Evolutionary conservation across 2,113 vertebrate species (phyloP).

Genomic region (Phainopepla nitens): DNA sequence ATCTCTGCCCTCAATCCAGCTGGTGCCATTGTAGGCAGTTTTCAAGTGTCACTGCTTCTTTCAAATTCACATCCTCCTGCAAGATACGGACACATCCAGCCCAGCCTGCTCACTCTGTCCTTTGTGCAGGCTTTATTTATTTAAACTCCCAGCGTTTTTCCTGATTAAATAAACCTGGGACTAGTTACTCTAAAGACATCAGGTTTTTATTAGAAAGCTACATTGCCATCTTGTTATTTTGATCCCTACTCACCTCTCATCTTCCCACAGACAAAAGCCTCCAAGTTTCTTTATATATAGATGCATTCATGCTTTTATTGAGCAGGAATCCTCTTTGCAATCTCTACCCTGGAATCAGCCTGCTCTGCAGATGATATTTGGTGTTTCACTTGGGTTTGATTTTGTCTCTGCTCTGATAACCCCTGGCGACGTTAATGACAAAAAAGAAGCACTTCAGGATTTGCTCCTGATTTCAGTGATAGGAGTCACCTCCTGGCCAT

Average conservation of each 20-base stretch:
- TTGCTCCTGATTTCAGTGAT: neutral
- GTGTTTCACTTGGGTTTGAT: neutral
- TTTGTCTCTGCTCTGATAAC: neutral
- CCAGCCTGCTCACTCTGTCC: conserved; percentile 8
- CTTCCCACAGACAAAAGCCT: conserved; percentile 9
- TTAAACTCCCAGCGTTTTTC: conserved; percentile 47
- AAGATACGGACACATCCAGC: neutral
- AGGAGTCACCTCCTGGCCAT: neutral
- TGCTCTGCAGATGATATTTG: neutral
- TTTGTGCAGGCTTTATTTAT: conserved; percentile 41
- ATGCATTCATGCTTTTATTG: neutral
- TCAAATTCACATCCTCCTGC: conserved; percentile 12
- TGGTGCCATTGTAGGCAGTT: neutral
- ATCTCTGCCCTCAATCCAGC: neutral
- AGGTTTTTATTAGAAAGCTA: conserved; percentile 20
- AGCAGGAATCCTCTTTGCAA: neutral
- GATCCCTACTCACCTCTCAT: conserved; percentile 8
- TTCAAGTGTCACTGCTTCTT: conserved; percentile 22
- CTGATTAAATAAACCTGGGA: conserved; percentile 19
- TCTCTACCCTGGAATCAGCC: neutral
- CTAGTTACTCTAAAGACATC: neutral
- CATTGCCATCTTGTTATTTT: conserved; percentile 9
- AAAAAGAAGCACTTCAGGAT: neutral
- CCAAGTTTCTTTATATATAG: neutral
- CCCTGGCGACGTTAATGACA: rapidly evolving